These are phyloP conservation scores for Phalacrocorax carbo DNA, from an alignment of 2,113 vertebrate species.

Conservation along the genomic window DNA sequence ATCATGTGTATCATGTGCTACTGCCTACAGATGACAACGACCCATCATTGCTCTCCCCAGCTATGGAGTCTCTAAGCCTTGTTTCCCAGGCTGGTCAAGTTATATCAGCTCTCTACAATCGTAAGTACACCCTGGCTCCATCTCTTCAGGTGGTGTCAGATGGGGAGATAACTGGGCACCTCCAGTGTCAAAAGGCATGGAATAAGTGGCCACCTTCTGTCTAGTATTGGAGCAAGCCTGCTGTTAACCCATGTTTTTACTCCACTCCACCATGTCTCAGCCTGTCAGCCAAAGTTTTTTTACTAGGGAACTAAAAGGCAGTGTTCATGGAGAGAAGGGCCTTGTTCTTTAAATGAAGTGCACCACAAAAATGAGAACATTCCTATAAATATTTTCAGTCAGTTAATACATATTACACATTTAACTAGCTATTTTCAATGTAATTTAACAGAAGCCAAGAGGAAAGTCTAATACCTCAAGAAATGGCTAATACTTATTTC, in stretches of 20 bases:
- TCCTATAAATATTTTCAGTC: neutral
- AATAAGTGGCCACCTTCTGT: neutral
- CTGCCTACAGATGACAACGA: neutral
- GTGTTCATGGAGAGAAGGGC: neutral
- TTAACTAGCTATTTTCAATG: neutral
- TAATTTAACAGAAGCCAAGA: neutral
- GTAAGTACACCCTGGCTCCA: neutral
- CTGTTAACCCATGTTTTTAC: neutral
- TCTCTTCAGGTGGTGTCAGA: neutral
- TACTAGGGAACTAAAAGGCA: neutral
- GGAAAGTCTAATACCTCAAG: neutral
- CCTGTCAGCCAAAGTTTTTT: neutral
- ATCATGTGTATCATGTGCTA: neutral
- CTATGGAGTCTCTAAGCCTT: neutral
- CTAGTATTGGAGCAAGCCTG: neutral
- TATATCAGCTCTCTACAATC: neutral
- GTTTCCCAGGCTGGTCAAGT: neutral
- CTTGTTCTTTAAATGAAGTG: neutral
- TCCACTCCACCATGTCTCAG: neutral
- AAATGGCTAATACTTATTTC: neutral
- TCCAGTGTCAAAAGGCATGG: neutral
- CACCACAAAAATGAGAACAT: neutral
- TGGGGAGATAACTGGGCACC: neutral
- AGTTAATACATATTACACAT: neutral
- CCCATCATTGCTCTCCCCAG: neutral